Percentiles rank a stretch among this genome's conserved stretches.
Conservation (phyloP, 2,797 vertebrate species). For the Danio aesculapii region DNA sequence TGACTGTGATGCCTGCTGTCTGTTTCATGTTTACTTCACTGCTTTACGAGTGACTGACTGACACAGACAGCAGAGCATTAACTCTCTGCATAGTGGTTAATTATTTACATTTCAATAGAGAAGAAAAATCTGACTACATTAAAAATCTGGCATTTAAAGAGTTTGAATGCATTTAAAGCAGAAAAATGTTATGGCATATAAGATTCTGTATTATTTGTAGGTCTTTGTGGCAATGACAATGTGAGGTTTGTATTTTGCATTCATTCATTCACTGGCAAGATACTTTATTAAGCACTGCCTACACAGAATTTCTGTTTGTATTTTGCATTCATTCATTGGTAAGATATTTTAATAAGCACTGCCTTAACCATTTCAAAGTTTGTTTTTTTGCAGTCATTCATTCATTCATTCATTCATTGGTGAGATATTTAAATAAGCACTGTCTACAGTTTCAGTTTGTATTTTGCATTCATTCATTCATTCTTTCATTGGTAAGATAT, state of each 20-base stretch:
- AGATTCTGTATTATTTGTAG: too few relatives aligned
- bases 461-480: too few relatives aligned
- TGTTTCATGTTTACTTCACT: neutral
- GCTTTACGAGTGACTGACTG: neutral
- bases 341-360: too few relatives aligned
- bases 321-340: too few relatives aligned
- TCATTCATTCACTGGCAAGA: neutral
- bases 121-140: neutral
- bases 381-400: too few relatives aligned
- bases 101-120: neutral
- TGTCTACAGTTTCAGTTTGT: too few relatives aligned
- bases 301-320: neutral
- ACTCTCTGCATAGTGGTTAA: neutral
- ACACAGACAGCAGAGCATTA: neutral
- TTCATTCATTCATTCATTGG: too few relatives aligned
- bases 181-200: neutral
- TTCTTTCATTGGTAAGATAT: too few relatives aligned
- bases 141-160: neutral
- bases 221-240: neutral
- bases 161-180: neutral
- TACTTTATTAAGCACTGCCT: conserved; percentile 1
- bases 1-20: neutral
- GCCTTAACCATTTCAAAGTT: too few relatives aligned
- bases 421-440: too few relatives aligned
- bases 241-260: neutral